Evolutionary conservation across 1,140 invertebrate genomes (phyloP).

Genomic region (Drosophila kikkawai): DNA sequence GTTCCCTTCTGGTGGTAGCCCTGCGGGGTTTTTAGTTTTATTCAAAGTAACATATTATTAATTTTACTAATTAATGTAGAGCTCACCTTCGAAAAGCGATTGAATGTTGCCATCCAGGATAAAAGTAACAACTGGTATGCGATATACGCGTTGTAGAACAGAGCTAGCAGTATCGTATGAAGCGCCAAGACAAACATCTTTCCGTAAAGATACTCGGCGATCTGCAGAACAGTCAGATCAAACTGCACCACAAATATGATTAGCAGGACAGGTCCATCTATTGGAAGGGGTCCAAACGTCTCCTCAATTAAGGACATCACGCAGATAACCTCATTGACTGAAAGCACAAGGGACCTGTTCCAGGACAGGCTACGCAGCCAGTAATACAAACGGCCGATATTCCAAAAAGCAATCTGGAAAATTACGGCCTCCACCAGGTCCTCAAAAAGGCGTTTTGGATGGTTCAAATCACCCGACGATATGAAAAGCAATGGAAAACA

Average conservation of each 20-base stretch:
- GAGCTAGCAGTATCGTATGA: background rate
- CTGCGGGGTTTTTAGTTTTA: too few species aligned
- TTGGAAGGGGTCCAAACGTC: background rate
- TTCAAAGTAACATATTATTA: background rate
- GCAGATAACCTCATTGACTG: slow-evolving; percentile 15
- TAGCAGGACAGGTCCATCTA: background rate
- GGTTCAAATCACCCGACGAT: too few species aligned
- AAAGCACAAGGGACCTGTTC: slow-evolving; percentile 2
- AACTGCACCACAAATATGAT: background rate
- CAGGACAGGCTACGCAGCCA: slow-evolving; percentile 9
- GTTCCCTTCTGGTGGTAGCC: too few species aligned
- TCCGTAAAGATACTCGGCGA: background rate
- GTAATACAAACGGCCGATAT: background rate
- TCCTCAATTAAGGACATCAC: background rate
- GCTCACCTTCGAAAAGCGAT: background rate
- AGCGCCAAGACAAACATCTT: background rate
- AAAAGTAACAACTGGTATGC: slow-evolving; percentile 27
- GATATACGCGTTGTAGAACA: slow-evolving; percentile 13
- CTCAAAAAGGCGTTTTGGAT: too few species aligned
- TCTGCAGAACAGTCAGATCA: background rate
- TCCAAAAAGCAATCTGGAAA: slow-evolving; percentile 3
- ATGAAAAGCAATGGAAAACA: background rate
- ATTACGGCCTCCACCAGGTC: background rate
- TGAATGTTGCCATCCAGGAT: slow-evolving; percentile 10
- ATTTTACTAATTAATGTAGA: too few species aligned